A percentile compares a stretch with the other conserved stretches of the same genome.
Conservation (phyloP, 2,888 invertebrate genomes). For the Serripes groenlandicus region DNA sequence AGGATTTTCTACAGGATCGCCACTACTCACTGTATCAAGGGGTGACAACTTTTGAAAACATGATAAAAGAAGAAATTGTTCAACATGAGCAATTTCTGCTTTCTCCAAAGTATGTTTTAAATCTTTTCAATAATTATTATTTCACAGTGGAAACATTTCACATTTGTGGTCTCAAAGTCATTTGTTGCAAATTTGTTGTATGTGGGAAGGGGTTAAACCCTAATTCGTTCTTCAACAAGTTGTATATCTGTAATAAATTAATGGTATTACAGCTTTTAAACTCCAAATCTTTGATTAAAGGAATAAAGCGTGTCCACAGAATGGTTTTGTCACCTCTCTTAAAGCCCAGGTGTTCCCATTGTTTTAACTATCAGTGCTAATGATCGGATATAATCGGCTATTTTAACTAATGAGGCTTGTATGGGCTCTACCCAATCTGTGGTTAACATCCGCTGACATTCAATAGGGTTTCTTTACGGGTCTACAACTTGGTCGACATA, state of each 20-base stretch:
- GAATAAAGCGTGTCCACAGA: not conserved
- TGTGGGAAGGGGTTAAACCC: not conserved
- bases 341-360: constrained; percentile 55
- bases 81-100: not conserved
- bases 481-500: not conserved
- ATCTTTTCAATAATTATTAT: too few species aligned
- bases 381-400: constrained; percentile 1
- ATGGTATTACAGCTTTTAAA: too few species aligned
- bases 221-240: too few species aligned
- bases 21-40: too few species aligned
- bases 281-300: too few species aligned
- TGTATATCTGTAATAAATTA: too few species aligned
- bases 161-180: too few species aligned
- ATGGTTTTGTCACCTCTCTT: constrained; percentile 30
- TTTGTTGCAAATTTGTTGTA: too few species aligned
- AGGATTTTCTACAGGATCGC: too few species aligned
- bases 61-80: constrained; percentile 4
- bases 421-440: constrained; percentile 17
- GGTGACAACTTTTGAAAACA: not conserved
- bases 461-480: constrained; percentile 10
- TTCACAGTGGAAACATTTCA: too few species aligned
- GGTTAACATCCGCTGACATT: constrained; percentile 9
- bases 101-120: not conserved
- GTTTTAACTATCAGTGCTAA: constrained; percentile 33
- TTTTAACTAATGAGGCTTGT: constrained; percentile 24